These are phyloP conservation scores for Agriotes lineatus DNA, from an alignment of 2,888 invertebrate species.

Conservation along the genomic window DNA sequence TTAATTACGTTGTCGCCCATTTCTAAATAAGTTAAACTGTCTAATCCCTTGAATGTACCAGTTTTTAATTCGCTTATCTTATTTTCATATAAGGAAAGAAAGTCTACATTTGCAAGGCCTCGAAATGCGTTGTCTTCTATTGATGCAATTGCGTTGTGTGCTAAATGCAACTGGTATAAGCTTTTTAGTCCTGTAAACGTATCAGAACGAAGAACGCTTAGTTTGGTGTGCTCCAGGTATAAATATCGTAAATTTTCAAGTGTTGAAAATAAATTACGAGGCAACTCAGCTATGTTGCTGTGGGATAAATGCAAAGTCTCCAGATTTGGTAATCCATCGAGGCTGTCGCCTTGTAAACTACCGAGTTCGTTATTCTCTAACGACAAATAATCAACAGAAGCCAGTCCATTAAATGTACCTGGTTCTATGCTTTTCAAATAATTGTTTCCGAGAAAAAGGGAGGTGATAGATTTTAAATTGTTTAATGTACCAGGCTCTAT, in stretches of 20 bases:
- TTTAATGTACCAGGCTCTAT: neutral
- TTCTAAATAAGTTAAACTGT: constrained; percentile 13
- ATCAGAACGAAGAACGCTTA: neutral
- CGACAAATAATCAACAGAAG: neutral
- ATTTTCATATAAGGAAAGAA: constrained; percentile 18
- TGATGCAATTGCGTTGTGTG: constrained; percentile 13
- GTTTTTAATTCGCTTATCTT: neutral
- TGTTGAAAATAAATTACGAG: neutral
- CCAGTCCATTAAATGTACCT: constrained; percentile 10
- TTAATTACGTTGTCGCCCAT: constrained; percentile 21
- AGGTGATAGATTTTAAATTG: neutral
- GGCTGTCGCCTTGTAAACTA: neutral
- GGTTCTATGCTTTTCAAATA: neutral
- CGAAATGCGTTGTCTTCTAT: constrained; percentile 22
- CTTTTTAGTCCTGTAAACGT: constrained; percentile 9
- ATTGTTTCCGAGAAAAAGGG: neutral
- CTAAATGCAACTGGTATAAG: constrained; percentile 14
- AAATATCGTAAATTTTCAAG: neutral
- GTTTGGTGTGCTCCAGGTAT: neutral
- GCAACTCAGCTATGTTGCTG: constrained; percentile 7
- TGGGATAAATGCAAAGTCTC: neutral
- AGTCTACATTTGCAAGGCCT: constrained; percentile 13
- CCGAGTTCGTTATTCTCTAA: constrained; percentile 14
- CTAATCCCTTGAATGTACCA: constrained; percentile 10
- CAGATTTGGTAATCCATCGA: neutral